Evolutionary conservation across 1,140 invertebrate species (phyloP).

Genomic region (Euwallacea fornicatus): DNA sequence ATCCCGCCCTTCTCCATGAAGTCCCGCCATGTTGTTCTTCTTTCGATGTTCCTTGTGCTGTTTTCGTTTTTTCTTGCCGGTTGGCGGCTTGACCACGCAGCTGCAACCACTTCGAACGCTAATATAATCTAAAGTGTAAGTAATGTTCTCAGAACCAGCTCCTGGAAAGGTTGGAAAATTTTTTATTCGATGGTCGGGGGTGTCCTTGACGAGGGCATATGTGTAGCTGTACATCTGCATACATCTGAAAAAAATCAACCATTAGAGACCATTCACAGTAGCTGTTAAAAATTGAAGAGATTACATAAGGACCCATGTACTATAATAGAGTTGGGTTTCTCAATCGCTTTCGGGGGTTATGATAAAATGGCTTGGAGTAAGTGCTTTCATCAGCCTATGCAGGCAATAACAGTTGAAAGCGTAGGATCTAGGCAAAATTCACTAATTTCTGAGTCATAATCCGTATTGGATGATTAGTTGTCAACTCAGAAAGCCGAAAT

Average conservation of each 20-base stretch:
- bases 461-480: too few species aligned
- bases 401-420: too few species aligned
- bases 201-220: slow-evolving; percentile 74
- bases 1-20: too few species aligned
- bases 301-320: too few species aligned
- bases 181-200: slow-evolving; percentile 49
- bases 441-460: too few species aligned
- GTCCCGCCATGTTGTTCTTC: not conserved
- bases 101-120: slow-evolving; percentile 78
- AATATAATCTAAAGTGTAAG: slow-evolving; percentile 76
- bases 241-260: slow-evolving; percentile 55
- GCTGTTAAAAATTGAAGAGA: too few species aligned
- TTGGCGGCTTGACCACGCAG: slow-evolving; percentile 65
- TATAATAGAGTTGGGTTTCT: too few species aligned
- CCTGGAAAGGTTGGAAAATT: slow-evolving; percentile 58
- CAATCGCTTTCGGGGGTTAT: too few species aligned
- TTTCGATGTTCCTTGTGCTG: slow-evolving; percentile 22
- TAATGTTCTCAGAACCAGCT: slow-evolving; percentile 52
- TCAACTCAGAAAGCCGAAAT: too few species aligned
- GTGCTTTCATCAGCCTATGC: too few species aligned
- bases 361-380: not conserved
- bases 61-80: slow-evolving; percentile 42
- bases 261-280: not conserved
- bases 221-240: slow-evolving; percentile 83
- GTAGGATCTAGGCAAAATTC: too few species aligned